phyloP scores from a whole-genome alignment of 2,888 invertebrate species.

The Antheraea yamamai region DNA sequence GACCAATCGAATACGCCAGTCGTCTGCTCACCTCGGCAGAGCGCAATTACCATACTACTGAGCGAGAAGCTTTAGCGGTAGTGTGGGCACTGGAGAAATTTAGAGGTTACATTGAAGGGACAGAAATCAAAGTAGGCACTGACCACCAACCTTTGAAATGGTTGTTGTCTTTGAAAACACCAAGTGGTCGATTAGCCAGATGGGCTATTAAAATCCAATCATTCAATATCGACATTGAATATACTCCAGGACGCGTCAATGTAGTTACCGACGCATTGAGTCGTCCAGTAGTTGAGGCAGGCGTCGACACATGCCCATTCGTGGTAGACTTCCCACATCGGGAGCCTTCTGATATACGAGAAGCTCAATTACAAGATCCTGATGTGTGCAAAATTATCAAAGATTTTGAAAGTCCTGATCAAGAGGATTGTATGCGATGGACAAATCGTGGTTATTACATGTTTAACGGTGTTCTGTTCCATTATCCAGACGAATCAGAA shows the following conservation, averaged over 20 bases:
- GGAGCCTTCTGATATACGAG: constrained; percentile 24
- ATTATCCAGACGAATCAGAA: constrained; percentile 2
- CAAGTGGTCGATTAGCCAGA: constrained; percentile 55
- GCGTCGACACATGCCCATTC: constrained; percentile 5
- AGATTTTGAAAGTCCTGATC: constrained; percentile 28
- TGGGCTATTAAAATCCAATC: constrained; percentile 48
- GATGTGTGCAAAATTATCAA: constrained; percentile 32
- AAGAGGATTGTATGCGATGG: constrained; percentile 24
- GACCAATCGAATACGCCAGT: constrained; percentile 19
- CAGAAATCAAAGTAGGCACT: constrained; percentile 34
- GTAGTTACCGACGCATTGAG: constrained; percentile 9
- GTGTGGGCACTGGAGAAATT: constrained; percentile 45
- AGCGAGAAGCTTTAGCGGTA: constrained; percentile 27
- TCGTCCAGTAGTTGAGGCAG: neutral
- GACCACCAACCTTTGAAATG: constrained; percentile 64
- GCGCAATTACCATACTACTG: constrained; percentile 22
- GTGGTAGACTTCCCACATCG: constrained; percentile 22
- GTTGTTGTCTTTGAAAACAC: constrained; percentile 51
- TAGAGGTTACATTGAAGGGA: constrained; percentile 11
- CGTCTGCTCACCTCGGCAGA: constrained; percentile 16
- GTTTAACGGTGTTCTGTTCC: constrained; percentile 33
- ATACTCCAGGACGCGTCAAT: constrained; percentile 18
- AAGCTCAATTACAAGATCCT: constrained; percentile 30
- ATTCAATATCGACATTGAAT: constrained; percentile 14
- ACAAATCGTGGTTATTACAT: constrained; percentile 30